phyloP scores from a whole-genome alignment of 2,797 vertebrate species.

The Alosa sapidissima region DNA sequence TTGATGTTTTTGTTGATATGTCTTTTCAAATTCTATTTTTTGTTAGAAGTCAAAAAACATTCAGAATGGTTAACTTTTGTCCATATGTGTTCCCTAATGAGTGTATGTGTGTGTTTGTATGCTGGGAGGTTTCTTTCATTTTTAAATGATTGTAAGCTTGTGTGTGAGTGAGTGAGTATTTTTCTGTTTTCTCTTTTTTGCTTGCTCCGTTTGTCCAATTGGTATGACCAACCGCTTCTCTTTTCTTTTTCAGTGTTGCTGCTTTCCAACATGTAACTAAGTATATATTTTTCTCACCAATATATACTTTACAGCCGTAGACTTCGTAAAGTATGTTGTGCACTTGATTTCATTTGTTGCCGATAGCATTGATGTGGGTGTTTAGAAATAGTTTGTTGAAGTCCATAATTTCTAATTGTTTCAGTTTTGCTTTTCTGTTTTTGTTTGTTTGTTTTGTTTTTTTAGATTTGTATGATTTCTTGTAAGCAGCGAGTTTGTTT shows the following conservation, averaged over 20 bases:
- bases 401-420: slow-evolving; percentile 77
- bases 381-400: slow-evolving; percentile 78
- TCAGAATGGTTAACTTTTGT: slow-evolving; percentile 66
- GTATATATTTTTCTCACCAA: slow-evolving; percentile 78
- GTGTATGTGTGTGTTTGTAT: slow-evolving; percentile 39
- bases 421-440: slow-evolving; percentile 55
- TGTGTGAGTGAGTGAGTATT: slow-evolving; percentile 50
- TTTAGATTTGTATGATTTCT: slow-evolving; percentile 79
- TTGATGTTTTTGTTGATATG: slow-evolving; percentile 34
- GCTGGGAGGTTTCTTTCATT: slow-evolving; percentile 38
- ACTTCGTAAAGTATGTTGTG: slow-evolving; percentile 82
- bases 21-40: slow-evolving; percentile 4
- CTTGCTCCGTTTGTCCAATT: slow-evolving; percentile 55
- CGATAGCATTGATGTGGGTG: slow-evolving; percentile 77
- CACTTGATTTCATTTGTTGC: slow-evolving; percentile 78
- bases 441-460: slow-evolving; percentile 56
- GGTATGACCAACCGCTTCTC: slow-evolving; percentile 63
- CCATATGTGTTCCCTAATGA: slow-evolving; percentile 47
- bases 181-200: slow-evolving; percentile 38
- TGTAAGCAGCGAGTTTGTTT: slow-evolving; percentile 82
- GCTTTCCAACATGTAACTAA: slow-evolving; percentile 64
- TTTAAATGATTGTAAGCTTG: slow-evolving; percentile 54
- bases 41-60: slow-evolving; percentile 63
- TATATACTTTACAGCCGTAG: slow-evolving; percentile 84
- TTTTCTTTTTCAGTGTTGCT: slow-evolving; percentile 66